These are phyloP conservation scores for Styela clava DNA, from an alignment of 23 tunicate genomes.

Conservation along the genomic window DNA sequence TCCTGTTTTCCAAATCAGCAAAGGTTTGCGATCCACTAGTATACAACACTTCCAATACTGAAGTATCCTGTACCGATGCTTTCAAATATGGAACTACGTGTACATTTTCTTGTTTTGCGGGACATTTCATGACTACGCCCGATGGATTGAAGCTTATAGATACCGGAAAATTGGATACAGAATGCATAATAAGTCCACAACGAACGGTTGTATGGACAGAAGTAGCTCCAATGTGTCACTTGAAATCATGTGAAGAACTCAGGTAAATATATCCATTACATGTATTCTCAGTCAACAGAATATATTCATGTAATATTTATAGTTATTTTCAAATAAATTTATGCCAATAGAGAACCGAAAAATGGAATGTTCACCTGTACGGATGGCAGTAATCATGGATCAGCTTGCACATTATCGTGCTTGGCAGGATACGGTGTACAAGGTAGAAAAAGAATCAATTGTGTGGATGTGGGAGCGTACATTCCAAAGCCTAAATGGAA, in stretches of 20 bases:
- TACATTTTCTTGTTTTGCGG: background rate
- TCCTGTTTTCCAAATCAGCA: background rate
- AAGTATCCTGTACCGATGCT: slow-evolving; percentile 9
- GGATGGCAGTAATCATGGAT: slow-evolving; percentile 18
- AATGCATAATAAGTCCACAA: slow-evolving; percentile 4
- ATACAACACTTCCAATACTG: background rate
- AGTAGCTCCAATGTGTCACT: slow-evolving; percentile 9
- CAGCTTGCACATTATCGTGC: background rate
- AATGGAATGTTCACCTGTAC: slow-evolving; percentile 10
- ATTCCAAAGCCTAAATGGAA: slow-evolving; percentile 7
- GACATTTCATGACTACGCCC: slow-evolving; percentile 1
- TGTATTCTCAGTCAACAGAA: too few relatives aligned
- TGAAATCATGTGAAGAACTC: slow-evolving; percentile 15
- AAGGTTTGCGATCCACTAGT: background rate
- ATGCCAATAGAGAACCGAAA: slow-evolving; percentile 11
- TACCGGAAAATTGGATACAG: background rate
- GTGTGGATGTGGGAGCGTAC: background rate
- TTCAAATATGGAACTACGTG: slow-evolving; percentile 1
- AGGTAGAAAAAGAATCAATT: background rate
- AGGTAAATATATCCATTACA: slow-evolving; percentile 3
- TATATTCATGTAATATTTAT: too few relatives aligned
- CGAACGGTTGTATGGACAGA: slow-evolving; percentile 17
- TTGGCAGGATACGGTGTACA: background rate
- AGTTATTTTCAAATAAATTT: too few relatives aligned
- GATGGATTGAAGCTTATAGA: slow-evolving; percentile 1